phyloP scores from a whole-genome alignment of 1,140 invertebrate genomes.

The Solenopsis invicta region DNA sequence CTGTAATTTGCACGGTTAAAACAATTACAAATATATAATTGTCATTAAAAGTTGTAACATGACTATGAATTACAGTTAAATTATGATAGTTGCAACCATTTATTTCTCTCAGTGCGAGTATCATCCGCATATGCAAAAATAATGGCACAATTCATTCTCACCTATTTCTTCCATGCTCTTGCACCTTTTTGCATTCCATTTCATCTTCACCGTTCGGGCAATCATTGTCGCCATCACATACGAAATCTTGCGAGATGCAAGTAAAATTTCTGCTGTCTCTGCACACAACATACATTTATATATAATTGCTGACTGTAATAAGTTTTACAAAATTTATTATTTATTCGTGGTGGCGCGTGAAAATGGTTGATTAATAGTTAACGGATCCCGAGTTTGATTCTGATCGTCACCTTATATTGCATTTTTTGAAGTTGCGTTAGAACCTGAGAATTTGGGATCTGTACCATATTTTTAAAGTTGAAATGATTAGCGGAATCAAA shows the following conservation, averaged over 20 bases:
- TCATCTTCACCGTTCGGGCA: slow-evolving; percentile 92
- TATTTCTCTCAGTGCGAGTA: not conserved
- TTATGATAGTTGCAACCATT: too few species aligned
- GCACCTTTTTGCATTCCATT: slow-evolving; percentile 84
- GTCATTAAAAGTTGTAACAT: too few species aligned
- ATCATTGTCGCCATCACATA: slow-evolving; percentile 91
- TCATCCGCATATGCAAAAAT: not conserved
- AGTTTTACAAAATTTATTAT: not conserved
- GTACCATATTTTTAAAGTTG: too few species aligned
- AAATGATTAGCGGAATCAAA: too few species aligned
- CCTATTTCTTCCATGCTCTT: slow-evolving; percentile 66
- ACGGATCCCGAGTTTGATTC: too few species aligned
- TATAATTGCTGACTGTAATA: not conserved
- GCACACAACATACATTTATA: slow-evolving; percentile 15
- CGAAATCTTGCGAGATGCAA: slow-evolving; percentile 90
- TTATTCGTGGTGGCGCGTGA: not conserved
- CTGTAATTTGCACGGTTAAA: too few species aligned
- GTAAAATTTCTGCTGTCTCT: slow-evolving; percentile 61
- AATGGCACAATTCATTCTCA: slow-evolving; percentile 52
- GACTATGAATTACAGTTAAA: too few species aligned
- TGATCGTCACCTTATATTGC: too few species aligned
- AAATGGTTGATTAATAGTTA: too few species aligned
- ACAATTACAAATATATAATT: too few species aligned
- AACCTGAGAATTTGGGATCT: too few species aligned
- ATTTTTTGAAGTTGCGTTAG: too few species aligned